phyloP scores from a whole-genome alignment of 2,797 vertebrate genomes.

The Hephaestus fuliginosus region DNA sequence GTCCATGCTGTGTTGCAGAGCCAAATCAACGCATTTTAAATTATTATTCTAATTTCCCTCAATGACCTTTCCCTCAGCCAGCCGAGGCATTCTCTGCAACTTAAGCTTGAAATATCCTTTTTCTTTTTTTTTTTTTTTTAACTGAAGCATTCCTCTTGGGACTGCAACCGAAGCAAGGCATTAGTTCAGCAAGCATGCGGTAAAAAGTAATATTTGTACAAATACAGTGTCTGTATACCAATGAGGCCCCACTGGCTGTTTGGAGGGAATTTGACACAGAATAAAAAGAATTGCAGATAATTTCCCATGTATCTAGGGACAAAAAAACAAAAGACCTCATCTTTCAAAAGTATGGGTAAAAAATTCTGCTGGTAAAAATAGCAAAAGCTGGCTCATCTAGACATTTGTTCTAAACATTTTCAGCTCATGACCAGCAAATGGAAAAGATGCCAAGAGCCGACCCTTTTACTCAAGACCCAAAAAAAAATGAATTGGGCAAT shows the following conservation, averaged over 20 bases:
- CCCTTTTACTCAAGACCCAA: conserved; percentile 2
- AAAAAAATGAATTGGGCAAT: conserved; percentile 12
- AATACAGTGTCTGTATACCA: conserved; percentile 54
- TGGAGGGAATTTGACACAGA: conserved; percentile 26
- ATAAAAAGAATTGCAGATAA: conserved; percentile 32
- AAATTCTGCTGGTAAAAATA: conserved; percentile 7
- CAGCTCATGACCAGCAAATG: not conserved
- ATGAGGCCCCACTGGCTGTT: conserved; percentile 44
- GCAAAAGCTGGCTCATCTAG: not conserved
- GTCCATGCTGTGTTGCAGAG: conserved; percentile 4
- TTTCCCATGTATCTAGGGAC: conserved; percentile 16
- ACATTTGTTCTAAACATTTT: conserved; percentile 6
- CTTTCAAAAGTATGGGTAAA: conserved; percentile 22
- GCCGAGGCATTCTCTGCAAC: conserved; percentile 24
- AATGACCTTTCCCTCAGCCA: conserved; percentile 30
- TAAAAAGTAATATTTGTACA: conserved; percentile 59
- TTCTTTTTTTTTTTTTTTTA: conserved; percentile 54
- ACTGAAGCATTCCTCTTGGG: conserved; percentile 51
- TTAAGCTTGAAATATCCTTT: conserved; percentile 47
- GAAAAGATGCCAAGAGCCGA: not conserved
- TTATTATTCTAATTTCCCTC: conserved; percentile 54
- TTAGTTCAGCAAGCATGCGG: conserved; percentile 57
- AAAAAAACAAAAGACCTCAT: conserved; percentile 14
- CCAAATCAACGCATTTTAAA: conserved; percentile 44
- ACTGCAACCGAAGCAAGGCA: conserved; percentile 41